Evolutionary conservation across 2,888 invertebrate species (phyloP).

Genomic region (Drosophila demipolita): DNA sequence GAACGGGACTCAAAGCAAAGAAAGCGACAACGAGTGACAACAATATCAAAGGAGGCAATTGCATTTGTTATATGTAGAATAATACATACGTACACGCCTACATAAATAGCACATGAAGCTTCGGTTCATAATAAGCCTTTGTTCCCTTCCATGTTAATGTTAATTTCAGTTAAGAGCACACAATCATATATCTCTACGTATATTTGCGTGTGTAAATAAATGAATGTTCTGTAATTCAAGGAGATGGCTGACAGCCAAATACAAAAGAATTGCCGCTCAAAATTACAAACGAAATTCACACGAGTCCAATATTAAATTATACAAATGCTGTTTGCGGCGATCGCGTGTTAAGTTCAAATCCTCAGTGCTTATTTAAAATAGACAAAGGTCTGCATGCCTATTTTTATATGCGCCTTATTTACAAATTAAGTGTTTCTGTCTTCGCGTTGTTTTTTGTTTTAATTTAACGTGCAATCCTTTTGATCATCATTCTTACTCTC

Average conservation of each 20-base stretch:
- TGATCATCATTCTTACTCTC: slow-evolving; percentile 4
- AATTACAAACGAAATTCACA: slow-evolving; percentile 38
- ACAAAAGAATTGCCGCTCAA: slow-evolving; percentile 36
- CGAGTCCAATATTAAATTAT: slow-evolving; percentile 43
- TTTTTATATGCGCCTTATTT: slow-evolving; percentile 52
- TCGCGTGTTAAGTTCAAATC: slow-evolving; percentile 63
- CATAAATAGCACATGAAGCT: neutral
- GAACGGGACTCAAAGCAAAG: slow-evolving; percentile 48
- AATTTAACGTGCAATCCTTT: slow-evolving; percentile 14
- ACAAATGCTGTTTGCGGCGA: slow-evolving; percentile 31
- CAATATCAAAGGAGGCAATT: slow-evolving; percentile 31
- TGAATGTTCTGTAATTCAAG: slow-evolving; percentile 18
- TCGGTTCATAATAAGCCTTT: slow-evolving; percentile 11
- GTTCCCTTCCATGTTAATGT: slow-evolving; percentile 4
- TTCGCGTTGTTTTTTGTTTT: slow-evolving; percentile 32
- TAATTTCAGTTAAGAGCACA: slow-evolving; percentile 9
- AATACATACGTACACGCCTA: neutral
- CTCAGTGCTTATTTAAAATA: slow-evolving; percentile 21
- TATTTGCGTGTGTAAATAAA: slow-evolving; percentile 1
- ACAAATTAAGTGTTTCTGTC: slow-evolving; percentile 54
- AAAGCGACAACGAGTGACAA: slow-evolving; percentile 44
- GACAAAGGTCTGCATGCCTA: slow-evolving; percentile 11
- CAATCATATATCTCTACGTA: neutral
- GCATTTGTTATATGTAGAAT: slow-evolving; percentile 30
- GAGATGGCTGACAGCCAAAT: slow-evolving; percentile 28